Evolutionary conservation across 35 echinoderm and acorn worm genomes (phyloP).

Genomic region (Hemicentrotus pulcherrimus): DNA sequence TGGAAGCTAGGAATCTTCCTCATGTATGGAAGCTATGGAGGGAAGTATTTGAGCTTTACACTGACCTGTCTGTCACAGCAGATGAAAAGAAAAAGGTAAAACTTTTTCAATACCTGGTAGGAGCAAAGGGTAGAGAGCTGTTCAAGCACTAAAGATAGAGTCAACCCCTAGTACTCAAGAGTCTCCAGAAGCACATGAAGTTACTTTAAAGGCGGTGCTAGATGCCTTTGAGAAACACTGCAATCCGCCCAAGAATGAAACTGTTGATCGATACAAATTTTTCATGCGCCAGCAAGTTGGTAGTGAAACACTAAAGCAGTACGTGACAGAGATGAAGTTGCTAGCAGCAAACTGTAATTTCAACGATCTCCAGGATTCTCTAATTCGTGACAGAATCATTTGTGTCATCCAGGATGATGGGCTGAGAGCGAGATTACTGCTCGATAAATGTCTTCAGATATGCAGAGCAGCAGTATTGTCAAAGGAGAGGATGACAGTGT

Average conservation of each 20-base stretch:
- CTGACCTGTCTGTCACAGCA: not conserved
- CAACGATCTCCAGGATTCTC: not conserved
- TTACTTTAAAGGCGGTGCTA: not conserved
- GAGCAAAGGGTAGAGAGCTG: not conserved
- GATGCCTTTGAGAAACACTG: not conserved
- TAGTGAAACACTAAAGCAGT: too few relatives aligned
- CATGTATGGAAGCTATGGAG: constrained; percentile 1
- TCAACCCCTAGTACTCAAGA: not conserved
- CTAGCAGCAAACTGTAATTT: not conserved
- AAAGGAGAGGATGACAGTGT: not conserved
- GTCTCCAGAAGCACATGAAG: not conserved
- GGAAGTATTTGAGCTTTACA: constrained; percentile 19
- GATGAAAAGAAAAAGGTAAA: constrained; percentile 36
- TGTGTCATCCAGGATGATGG: too few relatives aligned
- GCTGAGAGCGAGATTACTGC: not conserved
- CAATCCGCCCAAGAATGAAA: not conserved
- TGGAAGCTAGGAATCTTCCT: constrained; percentile 20
- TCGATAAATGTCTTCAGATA: not conserved
- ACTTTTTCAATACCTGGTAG: too few relatives aligned
- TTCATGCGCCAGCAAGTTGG: not conserved
- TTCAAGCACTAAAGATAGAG: constrained; percentile 30
- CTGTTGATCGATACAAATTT: not conserved
- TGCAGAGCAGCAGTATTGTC: not conserved
- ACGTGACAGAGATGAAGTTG: constrained; percentile 41
- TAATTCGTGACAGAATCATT: not conserved